Percentiles rank a stretch among this genome's conserved stretches.
phyloP scores from a whole-genome alignment of 2,888 invertebrate genomes.

The Tetragnatha montana region DNA sequence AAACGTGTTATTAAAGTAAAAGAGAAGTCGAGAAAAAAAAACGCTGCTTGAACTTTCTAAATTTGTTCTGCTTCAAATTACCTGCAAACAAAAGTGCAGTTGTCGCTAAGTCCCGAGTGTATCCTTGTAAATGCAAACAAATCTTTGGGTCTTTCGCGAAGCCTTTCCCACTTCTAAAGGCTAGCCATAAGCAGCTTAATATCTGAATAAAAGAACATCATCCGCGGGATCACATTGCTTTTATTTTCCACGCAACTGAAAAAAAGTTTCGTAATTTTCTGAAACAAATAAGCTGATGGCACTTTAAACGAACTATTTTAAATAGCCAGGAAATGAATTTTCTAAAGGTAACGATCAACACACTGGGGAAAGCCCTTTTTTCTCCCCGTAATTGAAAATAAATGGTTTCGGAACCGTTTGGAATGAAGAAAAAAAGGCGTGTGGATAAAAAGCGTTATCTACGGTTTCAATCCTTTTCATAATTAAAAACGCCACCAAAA shows the following conservation, averaged over 20 bases:
- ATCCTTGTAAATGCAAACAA: too few relatives aligned
- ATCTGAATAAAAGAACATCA: not conserved
- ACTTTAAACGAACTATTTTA: constrained; percentile 45
- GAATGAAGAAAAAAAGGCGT: constrained; percentile 41
- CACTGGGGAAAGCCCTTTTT: constrained; percentile 24
- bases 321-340: constrained; percentile 42
- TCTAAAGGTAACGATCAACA: constrained; percentile 34
- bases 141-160: too few relatives aligned
- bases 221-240: not conserved
- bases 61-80: too few relatives aligned
- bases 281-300: constrained; percentile 40
- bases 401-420: constrained; percentile 48
- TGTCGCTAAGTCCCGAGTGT: too few relatives aligned
- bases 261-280: constrained; percentile 29
- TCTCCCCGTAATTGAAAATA: constrained; percentile 54
- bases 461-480: constrained; percentile 27
- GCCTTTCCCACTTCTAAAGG: too few relatives aligned
- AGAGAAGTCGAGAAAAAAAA: too few relatives aligned
- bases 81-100: too few relatives aligned
- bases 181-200: not conserved
- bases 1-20: too few relatives aligned
- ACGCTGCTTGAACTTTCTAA: too few relatives aligned
- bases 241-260: not conserved
- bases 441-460: constrained; percentile 47
- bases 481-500: constrained; percentile 33